Evolutionary conservation across 2,797 vertebrate species (phyloP).

Genomic region (Apodemus agrarius): DNA sequence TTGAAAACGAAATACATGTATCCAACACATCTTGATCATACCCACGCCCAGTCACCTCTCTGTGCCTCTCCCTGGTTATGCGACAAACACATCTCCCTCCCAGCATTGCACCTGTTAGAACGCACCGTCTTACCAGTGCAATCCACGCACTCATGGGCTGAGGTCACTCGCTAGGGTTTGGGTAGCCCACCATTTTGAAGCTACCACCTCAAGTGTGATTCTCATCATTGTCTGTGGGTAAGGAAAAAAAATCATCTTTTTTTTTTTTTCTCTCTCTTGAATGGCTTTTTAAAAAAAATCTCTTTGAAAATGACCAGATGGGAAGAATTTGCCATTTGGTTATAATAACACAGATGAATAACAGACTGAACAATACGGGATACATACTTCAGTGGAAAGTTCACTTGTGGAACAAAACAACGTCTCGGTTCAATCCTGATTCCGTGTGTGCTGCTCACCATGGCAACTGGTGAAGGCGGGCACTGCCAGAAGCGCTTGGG

Average conservation of each 20-base stretch:
- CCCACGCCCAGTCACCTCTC: neutral
- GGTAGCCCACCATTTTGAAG: neutral
- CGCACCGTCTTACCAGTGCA: neutral
- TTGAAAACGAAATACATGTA: neutral
- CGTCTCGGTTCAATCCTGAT: constrained; percentile 44
- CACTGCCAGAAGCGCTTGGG: neutral
- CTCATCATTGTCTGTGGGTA: neutral
- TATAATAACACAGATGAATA: constrained; percentile 60
- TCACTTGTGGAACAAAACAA: constrained; percentile 26
- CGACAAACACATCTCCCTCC: too few species aligned
- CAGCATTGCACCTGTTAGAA: neutral
- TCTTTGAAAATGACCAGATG: constrained; percentile 65
- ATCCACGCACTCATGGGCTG: neutral
- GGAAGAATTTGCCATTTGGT: constrained; percentile 57
- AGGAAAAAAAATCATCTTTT: neutral
- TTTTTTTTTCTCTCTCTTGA: neutral
- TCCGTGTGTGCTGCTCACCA: constrained; percentile 14
- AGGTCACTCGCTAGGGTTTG: neutral
- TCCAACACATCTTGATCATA: too few species aligned
- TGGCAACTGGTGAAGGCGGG: neutral
- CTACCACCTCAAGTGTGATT: neutral
- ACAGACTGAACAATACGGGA: constrained; percentile 30
- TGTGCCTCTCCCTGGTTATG: neutral
- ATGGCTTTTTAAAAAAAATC: constrained; percentile 44
- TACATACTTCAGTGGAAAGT: constrained; percentile 46